Percentiles rank a stretch among this genome's conserved stretches.
Evolutionary conservation across 2,888 invertebrate genomes (phyloP).

Genomic region (Eudemis profundana): DNA sequence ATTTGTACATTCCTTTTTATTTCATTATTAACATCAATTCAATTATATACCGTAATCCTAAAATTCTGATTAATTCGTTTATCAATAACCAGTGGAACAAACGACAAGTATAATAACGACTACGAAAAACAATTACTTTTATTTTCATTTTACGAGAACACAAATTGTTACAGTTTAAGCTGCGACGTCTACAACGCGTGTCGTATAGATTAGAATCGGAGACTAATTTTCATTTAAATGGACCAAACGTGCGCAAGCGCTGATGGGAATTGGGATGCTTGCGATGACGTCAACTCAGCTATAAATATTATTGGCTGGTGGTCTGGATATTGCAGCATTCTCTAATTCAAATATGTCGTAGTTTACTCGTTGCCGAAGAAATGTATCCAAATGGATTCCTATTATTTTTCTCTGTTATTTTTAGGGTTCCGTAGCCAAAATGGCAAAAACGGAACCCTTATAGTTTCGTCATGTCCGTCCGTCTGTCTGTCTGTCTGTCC

Average conservation of each 20-base stretch:
- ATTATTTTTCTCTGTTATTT: background rate
- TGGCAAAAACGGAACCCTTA: too few relatives aligned
- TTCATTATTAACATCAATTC: too few relatives aligned
- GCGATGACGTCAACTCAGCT: slow-evolving; percentile 22
- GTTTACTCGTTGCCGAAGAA: background rate
- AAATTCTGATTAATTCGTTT: too few relatives aligned
- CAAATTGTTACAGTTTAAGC: background rate
- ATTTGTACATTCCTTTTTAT: too few relatives aligned
- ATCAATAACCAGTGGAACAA: too few relatives aligned
- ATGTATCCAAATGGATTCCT: background rate
- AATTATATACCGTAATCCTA: too few relatives aligned
- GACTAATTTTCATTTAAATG: slow-evolving; percentile 21
- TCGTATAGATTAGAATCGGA: background rate
- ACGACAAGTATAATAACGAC: background rate
- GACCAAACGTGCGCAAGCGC: slow-evolving; percentile 15
- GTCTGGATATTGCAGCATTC: slow-evolving; percentile 9
- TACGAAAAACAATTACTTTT: background rate
- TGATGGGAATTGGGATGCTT: slow-evolving; percentile 6
- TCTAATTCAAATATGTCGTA: background rate
- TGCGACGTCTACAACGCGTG: background rate
- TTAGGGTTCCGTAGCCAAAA: too few relatives aligned
- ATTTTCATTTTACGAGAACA: background rate
- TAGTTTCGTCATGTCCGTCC: too few relatives aligned
- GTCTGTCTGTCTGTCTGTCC: too few relatives aligned
- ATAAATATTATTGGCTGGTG: slow-evolving; percentile 26